Evolutionary conservation across 2,797 vertebrate genomes (phyloP), one percentile per base, ranked within the genome.

Genomic region (Synanceia verrucosa): DNA sequence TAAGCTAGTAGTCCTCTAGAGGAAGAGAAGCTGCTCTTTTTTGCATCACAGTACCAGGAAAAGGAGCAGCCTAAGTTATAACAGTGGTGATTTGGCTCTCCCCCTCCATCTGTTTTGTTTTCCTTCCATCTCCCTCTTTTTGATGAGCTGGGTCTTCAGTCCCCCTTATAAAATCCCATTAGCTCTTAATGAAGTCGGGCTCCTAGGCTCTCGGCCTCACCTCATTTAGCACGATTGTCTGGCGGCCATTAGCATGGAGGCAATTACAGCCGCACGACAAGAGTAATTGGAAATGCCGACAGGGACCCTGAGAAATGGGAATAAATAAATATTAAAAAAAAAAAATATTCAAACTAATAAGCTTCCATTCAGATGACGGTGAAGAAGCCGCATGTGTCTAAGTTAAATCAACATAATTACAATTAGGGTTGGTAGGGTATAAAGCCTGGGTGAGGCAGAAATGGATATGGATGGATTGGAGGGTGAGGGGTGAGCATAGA

Each of bases 261-360:
- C 98, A 99, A 99, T 99, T 99, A 99, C 96, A 97, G 97, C 95
- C 96, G 95, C 96, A 96, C 96, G 94, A 97, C 95, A 96, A 98
- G 96, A 99, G 97, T 99, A 99, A 99, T 99, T 99, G 98, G 97
- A 99, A 99, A 98, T 97, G 97, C 97, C 97, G 96, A 97, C 97
- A 96, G 97, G 97, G 97, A 97, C 94, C 93, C 96, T 94, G 93
- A 96, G 93, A 97, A 98, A 98, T 93, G 96, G 96, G 96, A 97
- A 97, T 97, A 98, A 99, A 98, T 97, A 98, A 98, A 93, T 93
- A 93, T 88, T 33, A 52, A 64, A 75, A 92, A 91, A 97, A 96
- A 98, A 91, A 97, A 96, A 98, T 95, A 97, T 97, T 97, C 96
- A 93, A 96, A 95, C 95, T 97, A 99, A 99, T 98, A 98, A 97